Evolutionary conservation across 2,888 invertebrate genomes (phyloP).

Genomic region (Ditula angustiorana): DNA sequence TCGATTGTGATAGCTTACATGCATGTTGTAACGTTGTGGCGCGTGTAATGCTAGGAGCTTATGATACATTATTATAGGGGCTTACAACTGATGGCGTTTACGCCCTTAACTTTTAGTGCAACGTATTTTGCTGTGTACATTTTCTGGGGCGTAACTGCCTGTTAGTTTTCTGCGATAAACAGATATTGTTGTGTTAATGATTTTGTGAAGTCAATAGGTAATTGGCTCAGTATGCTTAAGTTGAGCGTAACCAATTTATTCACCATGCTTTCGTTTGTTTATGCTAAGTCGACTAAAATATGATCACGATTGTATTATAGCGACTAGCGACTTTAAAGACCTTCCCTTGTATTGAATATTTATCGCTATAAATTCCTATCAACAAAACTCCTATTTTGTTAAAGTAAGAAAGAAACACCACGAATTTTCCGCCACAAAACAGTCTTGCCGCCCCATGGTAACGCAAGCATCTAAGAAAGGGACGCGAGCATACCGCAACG

Average conservation of each 20-base stretch:
- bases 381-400: neutral
- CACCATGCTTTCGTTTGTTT: neutral
- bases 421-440: neutral
- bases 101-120: neutral
- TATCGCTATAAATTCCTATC: too few species aligned
- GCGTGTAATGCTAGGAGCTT: neutral
- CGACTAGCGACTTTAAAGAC: too few species aligned
- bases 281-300: neutral
- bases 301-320: neutral
- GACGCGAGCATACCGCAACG: conserved; percentile 40
- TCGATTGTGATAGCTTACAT: conserved; percentile 5
- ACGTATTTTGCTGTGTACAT: too few species aligned
- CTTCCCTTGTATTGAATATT: too few species aligned
- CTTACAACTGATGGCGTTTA: neutral
- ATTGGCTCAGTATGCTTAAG: neutral
- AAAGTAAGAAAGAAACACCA: neutral
- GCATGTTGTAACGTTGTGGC: conserved; percentile 4
- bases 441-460: neutral
- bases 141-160: neutral
- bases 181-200: neutral
- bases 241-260: neutral
- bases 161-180: neutral
- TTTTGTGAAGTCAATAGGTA: neutral
- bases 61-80: neutral
- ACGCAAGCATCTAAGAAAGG: conserved; percentile 46